A percentile compares a stretch with the other conserved stretches of the same genome.
phyloP scores from a whole-genome alignment of 2,888 invertebrate genomes.

The Vesta saturnalis region DNA sequence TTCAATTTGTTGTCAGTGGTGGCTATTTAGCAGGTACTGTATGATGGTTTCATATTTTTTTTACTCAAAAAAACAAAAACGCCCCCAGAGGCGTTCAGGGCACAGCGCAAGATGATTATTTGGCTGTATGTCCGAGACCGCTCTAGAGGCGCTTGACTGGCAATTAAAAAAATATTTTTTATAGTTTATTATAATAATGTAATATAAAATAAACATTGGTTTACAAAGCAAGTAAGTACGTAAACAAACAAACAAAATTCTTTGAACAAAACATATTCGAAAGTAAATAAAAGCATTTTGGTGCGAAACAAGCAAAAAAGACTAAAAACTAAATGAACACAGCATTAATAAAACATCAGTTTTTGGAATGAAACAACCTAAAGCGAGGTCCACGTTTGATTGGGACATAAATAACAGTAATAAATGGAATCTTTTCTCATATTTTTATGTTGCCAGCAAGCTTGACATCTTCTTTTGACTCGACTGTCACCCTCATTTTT shows the following conservation, averaged over 20 bases:
- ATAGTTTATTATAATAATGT: no score
- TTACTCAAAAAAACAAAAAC: constrained; percentile 9
- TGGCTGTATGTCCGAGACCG: constrained; percentile 7
- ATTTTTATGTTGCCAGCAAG: constrained; percentile 4
- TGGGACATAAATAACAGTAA: no score
- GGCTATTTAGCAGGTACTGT: no score
- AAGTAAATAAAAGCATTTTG: not conserved
- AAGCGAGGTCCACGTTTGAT: no score
- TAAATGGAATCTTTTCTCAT: not conserved
- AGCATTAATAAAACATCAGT: not conserved
- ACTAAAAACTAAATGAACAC: not conserved
- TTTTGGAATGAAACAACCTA: no score
- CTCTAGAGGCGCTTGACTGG: not conserved
- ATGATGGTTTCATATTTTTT: no score
- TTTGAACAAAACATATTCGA: not conserved
- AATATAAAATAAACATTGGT: no score
- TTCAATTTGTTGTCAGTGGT: no score
- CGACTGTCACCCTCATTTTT: constrained; percentile 8
- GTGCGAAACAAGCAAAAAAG: no score
- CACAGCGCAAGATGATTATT: constrained; percentile 9
- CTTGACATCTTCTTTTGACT: not conserved
- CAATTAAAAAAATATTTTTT: no score
- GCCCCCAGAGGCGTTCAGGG: constrained; percentile 16
- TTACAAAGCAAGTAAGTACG: no score
- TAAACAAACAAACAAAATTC: not conserved